These are phyloP conservation scores for Drosophila colorata DNA, from an alignment of 2,888 invertebrate genomes.

Conservation along the genomic window DNA sequence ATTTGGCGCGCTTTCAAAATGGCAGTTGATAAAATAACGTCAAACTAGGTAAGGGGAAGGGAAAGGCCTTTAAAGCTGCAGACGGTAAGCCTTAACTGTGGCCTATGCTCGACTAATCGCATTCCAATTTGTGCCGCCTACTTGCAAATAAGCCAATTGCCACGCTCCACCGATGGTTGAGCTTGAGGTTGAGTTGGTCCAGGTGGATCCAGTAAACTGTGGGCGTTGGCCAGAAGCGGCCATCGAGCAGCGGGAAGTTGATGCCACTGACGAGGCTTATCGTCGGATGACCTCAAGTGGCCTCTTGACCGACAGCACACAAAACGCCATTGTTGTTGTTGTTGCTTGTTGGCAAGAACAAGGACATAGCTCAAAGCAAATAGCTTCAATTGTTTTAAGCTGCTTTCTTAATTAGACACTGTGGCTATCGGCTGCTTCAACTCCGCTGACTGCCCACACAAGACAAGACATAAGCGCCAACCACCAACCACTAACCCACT, in stretches of 20 bases:
- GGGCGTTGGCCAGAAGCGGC: not conserved
- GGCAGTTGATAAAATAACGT: slow-evolving; percentile 17
- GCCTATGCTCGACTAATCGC: slow-evolving; percentile 36
- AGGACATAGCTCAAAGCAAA: slow-evolving; percentile 53
- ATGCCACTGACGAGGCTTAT: slow-evolving; percentile 48
- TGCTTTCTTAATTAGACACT: slow-evolving; percentile 66
- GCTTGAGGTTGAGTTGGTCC: slow-evolving; percentile 1
- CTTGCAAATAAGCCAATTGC: slow-evolving; percentile 44
- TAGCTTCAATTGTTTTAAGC: slow-evolving; percentile 74
- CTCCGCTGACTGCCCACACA: slow-evolving; percentile 39
- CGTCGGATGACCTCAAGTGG: slow-evolving; percentile 54
- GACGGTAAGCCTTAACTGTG: slow-evolving; percentile 2
- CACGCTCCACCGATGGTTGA: slow-evolving; percentile 4
- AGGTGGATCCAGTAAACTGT: not conserved
- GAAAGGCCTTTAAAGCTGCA: not conserved
- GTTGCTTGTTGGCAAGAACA: slow-evolving; percentile 24
- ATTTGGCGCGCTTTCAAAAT: slow-evolving; percentile 66
- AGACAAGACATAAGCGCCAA: slow-evolving; percentile 1
- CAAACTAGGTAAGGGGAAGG: not conserved
- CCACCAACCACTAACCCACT: slow-evolving; percentile 28
- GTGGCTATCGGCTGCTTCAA: slow-evolving; percentile 56
- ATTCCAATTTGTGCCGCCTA: slow-evolving; percentile 40
- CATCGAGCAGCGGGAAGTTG: too few relatives aligned
- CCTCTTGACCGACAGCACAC: slow-evolving; percentile 47
- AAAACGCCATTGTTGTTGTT: slow-evolving; percentile 16